Base-by-base conservation (phyloP, 53 echinoderm and acorn worm species). In the Paelopatides confundens region DNA sequence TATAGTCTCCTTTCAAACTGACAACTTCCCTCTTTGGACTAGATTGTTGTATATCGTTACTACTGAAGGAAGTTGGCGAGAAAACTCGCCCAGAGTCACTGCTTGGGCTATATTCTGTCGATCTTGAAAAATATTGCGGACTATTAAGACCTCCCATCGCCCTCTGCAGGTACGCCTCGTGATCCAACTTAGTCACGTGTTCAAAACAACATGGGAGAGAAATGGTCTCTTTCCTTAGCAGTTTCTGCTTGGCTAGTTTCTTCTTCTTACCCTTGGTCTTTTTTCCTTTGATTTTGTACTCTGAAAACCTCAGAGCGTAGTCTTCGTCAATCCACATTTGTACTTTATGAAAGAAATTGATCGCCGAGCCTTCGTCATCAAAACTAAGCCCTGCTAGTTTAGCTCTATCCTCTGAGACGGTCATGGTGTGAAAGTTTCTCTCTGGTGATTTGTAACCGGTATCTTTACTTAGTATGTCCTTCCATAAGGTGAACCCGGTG, bases 171-270 rank as follows among this genome's bases (percentile, higher is more conserved):
- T 90, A 95, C 71, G 48, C 90, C 23, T 93, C 91, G 53, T 93
- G 91, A 81, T 98, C 98, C 46, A 98, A 83, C 38, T 94, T 88
- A 6, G 98, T 98, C 38, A 98, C 90, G 82, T 98, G 98, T 88
- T 98, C 98, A 79, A 98, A 98, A 71, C 94, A 92, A 86, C 98
- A 98, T 11, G 98, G 98, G 63, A 92, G 92, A 15, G 98, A 98
- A 66, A 98, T 98, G 14, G 95, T 93, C 87, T 94, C 91, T 69
- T 96, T 96, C 48, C 90, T 88, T 62, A 91, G 91, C 10, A 90
- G 81, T 31, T 79, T 88, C 46, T 90, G 89, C 78, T 95, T 91
- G 36, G 62, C 65, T 29, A 81, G 58, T 47, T 92, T 88, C 85
- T 89, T 89, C 50, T 88, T 93, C 65, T 98, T 98, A 69, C 94